Percentiles rank a stretch among this genome's conserved stretches.
phyloP scores from a whole-genome alignment of 2,888 invertebrate species.

The Notodonta ziczac region DNA sequence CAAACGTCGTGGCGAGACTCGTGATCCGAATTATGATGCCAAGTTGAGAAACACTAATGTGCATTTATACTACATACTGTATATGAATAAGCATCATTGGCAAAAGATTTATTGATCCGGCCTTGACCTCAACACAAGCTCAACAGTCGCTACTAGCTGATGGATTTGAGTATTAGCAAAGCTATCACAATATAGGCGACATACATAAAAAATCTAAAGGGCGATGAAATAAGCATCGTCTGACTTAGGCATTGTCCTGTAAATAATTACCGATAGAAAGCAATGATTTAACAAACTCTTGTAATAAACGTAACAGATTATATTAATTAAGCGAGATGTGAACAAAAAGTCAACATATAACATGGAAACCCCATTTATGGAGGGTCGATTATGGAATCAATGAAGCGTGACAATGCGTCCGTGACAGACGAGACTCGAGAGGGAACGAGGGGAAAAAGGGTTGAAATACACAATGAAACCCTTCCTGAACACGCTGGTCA shows the following conservation, averaged over 20 bases:
- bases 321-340: conserved; percentile 43
- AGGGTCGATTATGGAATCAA: conserved; percentile 59
- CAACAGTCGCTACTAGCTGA: conserved; percentile 14
- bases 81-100: conserved; percentile 41
- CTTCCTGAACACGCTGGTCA: conserved; percentile 57
- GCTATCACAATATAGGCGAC: not conserved
- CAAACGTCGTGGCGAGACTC: conserved; percentile 40
- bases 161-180: not conserved
- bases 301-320: not conserved
- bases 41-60: conserved; percentile 58
- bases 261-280: not conserved
- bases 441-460: conserved; percentile 54
- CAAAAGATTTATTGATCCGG: conserved; percentile 39
- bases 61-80: no score
- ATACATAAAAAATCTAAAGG: no score
- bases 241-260: no score
- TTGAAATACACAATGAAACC: conserved; percentile 63
- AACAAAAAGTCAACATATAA: conserved; percentile 38
- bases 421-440: conserved; percentile 53
- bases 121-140: conserved; percentile 49
- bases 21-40: conserved; percentile 63
- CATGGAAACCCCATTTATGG: conserved; percentile 42
- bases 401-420: conserved; percentile 56
- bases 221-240: no score
- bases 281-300: not conserved